Percentiles rank a stretch among this genome's conserved stretches.
phyloP scores from a whole-genome alignment of 2,797 vertebrate species.

The Aplochiton taeniatus region DNA sequence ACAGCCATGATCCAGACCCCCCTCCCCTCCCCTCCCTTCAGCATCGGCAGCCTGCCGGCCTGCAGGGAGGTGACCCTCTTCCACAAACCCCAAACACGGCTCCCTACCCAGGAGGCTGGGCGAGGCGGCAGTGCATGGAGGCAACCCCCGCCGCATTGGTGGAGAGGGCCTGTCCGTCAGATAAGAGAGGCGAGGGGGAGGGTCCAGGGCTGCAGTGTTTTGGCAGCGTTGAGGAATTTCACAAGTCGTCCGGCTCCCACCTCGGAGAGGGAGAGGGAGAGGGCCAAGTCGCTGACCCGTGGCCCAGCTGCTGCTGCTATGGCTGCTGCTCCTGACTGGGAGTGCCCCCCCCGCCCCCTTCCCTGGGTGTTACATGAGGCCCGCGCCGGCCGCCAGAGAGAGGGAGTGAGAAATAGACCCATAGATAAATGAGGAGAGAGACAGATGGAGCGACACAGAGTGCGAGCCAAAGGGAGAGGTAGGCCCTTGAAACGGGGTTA shows the following conservation, averaged over 20 bases:
- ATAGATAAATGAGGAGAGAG: background rate
- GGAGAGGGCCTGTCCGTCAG: conserved; percentile 32
- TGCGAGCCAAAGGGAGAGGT: conserved; percentile 24
- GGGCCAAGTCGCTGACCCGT: conserved; percentile 63
- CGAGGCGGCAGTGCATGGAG: background rate
- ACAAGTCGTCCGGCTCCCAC: conserved; percentile 68
- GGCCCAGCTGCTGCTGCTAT: conserved; percentile 60
- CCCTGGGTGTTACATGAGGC: conserved; percentile 45
- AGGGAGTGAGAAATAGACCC: conserved; percentile 32
- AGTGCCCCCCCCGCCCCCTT: conserved; percentile 38
- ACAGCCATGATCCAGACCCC: conserved; percentile 35
- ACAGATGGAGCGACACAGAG: conserved; percentile 9
- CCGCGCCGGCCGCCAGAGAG: conserved; percentile 22
- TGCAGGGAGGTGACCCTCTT: conserved; percentile 39
- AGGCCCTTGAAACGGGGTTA: background rate
- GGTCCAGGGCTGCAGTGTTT: conserved; percentile 47
- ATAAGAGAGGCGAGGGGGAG: conserved; percentile 25
- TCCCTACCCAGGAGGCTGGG: conserved; percentile 20
- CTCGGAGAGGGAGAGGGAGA: conserved; percentile 35
- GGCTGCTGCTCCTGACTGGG: conserved; percentile 43
- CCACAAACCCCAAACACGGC: conserved; percentile 44
- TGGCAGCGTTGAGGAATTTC: conserved; percentile 71
- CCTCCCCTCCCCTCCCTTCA: conserved; percentile 9
- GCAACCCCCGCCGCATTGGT: no score
- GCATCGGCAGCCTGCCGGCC: conserved; percentile 38